Percentiles rank a stretch among this genome's conserved stretches.
These are phyloP conservation scores for Ardeotis arabs DNA, from an alignment of 2,113 vertebrate species.

Conservation along the genomic window DNA sequence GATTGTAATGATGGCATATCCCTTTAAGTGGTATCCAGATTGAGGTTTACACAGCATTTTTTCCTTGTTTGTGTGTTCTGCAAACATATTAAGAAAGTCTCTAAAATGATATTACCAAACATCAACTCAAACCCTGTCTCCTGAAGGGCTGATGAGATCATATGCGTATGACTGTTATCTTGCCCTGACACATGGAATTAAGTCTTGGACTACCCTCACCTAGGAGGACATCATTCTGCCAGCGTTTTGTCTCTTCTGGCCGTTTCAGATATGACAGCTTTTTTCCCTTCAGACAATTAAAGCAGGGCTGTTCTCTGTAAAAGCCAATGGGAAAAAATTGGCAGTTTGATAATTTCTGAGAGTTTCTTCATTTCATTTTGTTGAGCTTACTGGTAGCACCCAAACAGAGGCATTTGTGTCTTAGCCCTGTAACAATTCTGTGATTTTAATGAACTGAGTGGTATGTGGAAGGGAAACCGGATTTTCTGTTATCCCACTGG, in stretches of 20 bases:
- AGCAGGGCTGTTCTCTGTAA: not conserved
- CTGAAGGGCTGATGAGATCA: slow-evolving; percentile 58
- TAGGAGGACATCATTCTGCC: slow-evolving; percentile 41
- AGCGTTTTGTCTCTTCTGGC: slow-evolving; percentile 21
- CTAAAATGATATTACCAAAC: slow-evolving; percentile 33
- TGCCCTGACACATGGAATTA: slow-evolving; percentile 61
- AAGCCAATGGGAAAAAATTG: not conserved
- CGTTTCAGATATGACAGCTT: not conserved
- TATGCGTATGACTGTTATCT: slow-evolving; percentile 39
- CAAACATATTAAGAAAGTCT: slow-evolving; percentile 34
- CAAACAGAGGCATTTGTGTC: not conserved
- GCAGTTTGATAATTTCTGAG: not conserved
- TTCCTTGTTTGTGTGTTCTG: slow-evolving; percentile 21
- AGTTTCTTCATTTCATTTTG: slow-evolving; percentile 21
- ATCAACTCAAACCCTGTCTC: slow-evolving; percentile 33
- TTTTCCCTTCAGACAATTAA: slow-evolving; percentile 45
- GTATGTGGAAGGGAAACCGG: not conserved
- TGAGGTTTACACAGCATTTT: not conserved
- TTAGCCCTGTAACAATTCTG: not conserved
- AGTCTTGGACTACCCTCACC: slow-evolving; percentile 48
- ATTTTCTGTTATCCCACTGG: slow-evolving; percentile 4
- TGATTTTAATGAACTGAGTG: slow-evolving; percentile 19
- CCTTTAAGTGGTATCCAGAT: slow-evolving; percentile 11
- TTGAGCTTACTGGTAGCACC: not conserved
- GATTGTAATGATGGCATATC: slow-evolving; percentile 18